Percentiles rank a stretch among this genome's conserved stretches.
phyloP scores from a whole-genome alignment of 2,888 invertebrate species.

The Tinea semifulvella region DNA sequence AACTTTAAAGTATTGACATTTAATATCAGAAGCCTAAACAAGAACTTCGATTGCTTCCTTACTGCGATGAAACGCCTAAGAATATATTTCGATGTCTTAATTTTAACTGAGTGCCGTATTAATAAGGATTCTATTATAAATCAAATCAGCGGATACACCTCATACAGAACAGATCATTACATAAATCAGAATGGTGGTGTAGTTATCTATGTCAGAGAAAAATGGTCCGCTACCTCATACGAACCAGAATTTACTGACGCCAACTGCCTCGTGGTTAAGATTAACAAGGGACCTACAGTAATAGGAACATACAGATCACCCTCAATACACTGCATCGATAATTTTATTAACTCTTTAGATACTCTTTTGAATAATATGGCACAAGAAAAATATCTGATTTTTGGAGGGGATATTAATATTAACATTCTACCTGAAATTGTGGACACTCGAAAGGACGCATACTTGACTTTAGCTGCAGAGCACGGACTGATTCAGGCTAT shows the following conservation, averaged over 20 bases:
- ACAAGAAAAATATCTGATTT: neutral
- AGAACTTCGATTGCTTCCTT: slow-evolving; percentile 17
- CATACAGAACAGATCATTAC: slow-evolving; percentile 12
- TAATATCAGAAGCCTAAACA: slow-evolving; percentile 19
- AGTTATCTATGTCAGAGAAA: slow-evolving; percentile 15
- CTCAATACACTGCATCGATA: slow-evolving; percentile 13
- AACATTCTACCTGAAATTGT: neutral
- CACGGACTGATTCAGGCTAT: neutral
- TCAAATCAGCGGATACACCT: slow-evolving; percentile 13
- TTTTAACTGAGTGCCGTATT: slow-evolving; percentile 20
- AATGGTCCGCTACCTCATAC: slow-evolving; percentile 12
- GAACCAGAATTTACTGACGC: slow-evolving; percentile 18
- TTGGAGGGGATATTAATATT: slow-evolving; percentile 2
- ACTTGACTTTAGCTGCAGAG: neutral
- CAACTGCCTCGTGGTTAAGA: slow-evolving; percentile 16
- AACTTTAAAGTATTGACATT: slow-evolving; percentile 17
- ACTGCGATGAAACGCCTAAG: slow-evolving; percentile 14
- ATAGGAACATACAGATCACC: slow-evolving; percentile 19
- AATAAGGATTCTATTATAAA: slow-evolving; percentile 14
- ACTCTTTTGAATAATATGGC: neutral
- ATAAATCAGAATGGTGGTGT: slow-evolving; percentile 19
- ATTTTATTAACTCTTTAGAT: slow-evolving; percentile 16
- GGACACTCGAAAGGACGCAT: neutral
- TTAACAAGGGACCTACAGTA: slow-evolving; percentile 3
- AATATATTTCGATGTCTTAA: slow-evolving; percentile 15